Evolutionary conservation across 2,113 vertebrate genomes (phyloP).

Genomic region (Pycnonotus jocosus): DNA sequence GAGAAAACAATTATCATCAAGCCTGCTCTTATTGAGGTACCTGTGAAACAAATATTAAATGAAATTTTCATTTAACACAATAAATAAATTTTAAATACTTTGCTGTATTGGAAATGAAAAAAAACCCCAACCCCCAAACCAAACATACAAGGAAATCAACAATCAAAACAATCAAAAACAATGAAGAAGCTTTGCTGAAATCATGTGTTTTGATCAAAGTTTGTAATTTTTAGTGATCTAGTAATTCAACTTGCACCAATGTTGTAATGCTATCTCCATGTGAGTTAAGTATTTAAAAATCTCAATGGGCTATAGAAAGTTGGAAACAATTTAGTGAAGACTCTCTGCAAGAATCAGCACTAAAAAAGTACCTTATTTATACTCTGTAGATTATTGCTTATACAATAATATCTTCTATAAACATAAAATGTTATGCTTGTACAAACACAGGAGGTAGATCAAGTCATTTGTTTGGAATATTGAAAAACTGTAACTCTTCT

Average conservation of each 20-base stretch:
- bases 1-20: neutral
- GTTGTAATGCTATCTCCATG: neutral
- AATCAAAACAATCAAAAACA: neutral
- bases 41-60: neutral
- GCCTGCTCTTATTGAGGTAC: neutral
- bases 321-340: neutral
- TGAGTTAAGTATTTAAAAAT: neutral
- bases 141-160: neutral
- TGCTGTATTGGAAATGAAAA: neutral
- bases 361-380: neutral
- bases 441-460: neutral
- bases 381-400: neutral
- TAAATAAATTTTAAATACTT: neutral
- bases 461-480: neutral
- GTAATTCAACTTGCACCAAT: neutral
- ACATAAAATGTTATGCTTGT: neutral
- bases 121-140: fast-evolving
- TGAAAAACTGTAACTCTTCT: neutral
- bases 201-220: neutral
- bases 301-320: neutral
- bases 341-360: neutral
- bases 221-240: neutral
- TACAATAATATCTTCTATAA: neutral
- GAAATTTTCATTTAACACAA: neutral
- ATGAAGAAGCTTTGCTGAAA: neutral